phyloP scores from a whole-genome alignment of 2,113 vertebrate genomes.

The Lycocorax pyrrhopterus region DNA sequence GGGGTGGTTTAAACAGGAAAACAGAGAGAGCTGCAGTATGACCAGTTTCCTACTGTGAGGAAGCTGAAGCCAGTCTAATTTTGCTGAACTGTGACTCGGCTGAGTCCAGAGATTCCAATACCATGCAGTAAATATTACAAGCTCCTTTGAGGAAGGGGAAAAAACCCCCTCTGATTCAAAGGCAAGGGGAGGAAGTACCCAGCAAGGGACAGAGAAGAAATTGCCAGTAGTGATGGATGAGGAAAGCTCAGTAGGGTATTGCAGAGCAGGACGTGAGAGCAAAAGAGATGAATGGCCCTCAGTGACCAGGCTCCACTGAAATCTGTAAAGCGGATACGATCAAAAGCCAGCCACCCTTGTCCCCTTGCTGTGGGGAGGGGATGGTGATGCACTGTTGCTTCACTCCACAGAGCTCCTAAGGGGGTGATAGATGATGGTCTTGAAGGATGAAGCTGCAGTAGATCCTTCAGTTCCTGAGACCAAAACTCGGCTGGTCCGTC shows the following conservation, averaged over 20 bases:
- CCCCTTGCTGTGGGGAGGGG: neutral
- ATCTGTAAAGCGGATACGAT: neutral
- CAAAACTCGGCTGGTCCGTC: neutral
- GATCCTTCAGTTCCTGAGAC: neutral
- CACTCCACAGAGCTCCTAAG: neutral
- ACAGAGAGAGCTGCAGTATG: conserved; percentile 7
- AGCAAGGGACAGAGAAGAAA: conserved; percentile 4
- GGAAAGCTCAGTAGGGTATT: conserved; percentile 12
- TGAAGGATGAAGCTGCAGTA: neutral
- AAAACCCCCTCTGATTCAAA: neutral
- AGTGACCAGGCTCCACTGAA: neutral
- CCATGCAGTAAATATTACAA: conserved; percentile 23
- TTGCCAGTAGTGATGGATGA: conserved; percentile 36
- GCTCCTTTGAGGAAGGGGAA: neutral
- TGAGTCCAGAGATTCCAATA: conserved; percentile 40
- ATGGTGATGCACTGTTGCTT: neutral
- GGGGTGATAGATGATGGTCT: neutral
- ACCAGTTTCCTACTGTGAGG: conserved; percentile 29
- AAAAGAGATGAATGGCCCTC: conserved; percentile 18
- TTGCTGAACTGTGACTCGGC: conserved; percentile 43
- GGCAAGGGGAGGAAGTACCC: neutral
- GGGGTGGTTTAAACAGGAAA: conserved; percentile 12
- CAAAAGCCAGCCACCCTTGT: neutral
- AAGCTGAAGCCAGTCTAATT: conserved; percentile 38
- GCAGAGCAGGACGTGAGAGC: neutral